Percentiles rank a stretch among this genome's conserved stretches.
phyloP scores from a whole-genome alignment of 2,113 vertebrate species.

The Capreolus pygargus region DNA sequence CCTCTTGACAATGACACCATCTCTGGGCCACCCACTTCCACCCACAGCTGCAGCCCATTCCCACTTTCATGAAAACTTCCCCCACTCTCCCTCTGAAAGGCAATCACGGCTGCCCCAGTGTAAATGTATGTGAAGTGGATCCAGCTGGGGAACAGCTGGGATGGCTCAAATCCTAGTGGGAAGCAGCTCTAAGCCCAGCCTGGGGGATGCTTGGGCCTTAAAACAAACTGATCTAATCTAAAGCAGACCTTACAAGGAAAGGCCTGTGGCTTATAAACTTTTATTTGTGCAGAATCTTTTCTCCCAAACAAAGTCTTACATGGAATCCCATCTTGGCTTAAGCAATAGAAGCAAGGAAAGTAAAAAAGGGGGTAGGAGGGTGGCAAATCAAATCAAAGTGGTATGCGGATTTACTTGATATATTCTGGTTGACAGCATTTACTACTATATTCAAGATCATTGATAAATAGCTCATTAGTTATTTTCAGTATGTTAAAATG shows the following conservation, averaged over 20 bases:
- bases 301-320: background rate
- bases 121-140: background rate
- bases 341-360: background rate
- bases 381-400: background rate
- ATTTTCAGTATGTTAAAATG: background rate
- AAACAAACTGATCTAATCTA: background rate
- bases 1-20: background rate
- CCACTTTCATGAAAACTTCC: background rate
- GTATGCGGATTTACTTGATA: background rate
- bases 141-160: background rate
- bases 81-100: background rate
- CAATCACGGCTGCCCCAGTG: background rate
- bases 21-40: background rate
- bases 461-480: background rate
- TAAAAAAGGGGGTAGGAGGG: background rate
- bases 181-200: background rate
- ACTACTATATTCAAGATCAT: background rate
- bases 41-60: background rate
- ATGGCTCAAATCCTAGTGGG: background rate
- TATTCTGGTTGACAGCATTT: background rate
- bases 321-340: background rate
- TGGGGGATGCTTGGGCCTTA: background rate
- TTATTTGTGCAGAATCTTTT: background rate
- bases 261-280: background rate
- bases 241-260: background rate